These are phyloP conservation scores for roundworm (Caenorhabditis elegans) DNA, from an alignment of 1,140 invertebrate genomes.

Conservation along the genomic window WBcel235 BX284605.5:10903501-10904000, in stretches of 20 bases:
- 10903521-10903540: too few species aligned
- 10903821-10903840: not conserved
- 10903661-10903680: not conserved
- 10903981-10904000: not conserved
- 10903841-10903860: not conserved
- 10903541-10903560: not conserved
- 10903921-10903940: not conserved
- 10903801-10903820: constrained; percentile 17
- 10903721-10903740: not conserved
- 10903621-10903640: too few species aligned
- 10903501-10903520: too few species aligned
- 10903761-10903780: not conserved
- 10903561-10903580: not conserved
- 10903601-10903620: too few species aligned
- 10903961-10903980: not conserved
- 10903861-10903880: not conserved
- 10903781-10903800: not conserved
- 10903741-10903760: not conserved
- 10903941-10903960: not conserved
- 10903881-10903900: not conserved
- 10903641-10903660: too few species aligned
- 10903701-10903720: not conserved
- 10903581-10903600: too few species aligned
- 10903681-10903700: not conserved
- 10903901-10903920: constrained; percentile 13